Conservation (phyloP, 2,888 invertebrate species). For the Erebia epiphron region DNA sequence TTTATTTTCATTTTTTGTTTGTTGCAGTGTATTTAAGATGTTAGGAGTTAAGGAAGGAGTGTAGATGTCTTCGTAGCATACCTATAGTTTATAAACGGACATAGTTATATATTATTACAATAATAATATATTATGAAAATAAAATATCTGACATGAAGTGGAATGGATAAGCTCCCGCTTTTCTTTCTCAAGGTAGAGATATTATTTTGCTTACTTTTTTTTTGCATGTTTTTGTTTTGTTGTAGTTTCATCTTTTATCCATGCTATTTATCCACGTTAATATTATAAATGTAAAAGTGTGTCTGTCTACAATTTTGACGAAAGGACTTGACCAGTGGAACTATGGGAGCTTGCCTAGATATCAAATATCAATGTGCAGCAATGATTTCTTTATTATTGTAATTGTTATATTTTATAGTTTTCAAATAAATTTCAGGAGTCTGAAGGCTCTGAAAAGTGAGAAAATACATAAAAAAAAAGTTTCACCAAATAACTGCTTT, state of each 20-base stretch:
- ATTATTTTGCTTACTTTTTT: conserved; percentile 56
- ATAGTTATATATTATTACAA: conserved; percentile 82
- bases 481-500: no score
- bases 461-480: no score
- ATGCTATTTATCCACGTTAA: no score
- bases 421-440: no score
- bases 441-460: no score
- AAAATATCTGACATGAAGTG: conserved; percentile 65
- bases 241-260: neutral
- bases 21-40: conserved; percentile 82
- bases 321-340: no score
- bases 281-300: no score
- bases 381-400: no score
- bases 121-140: conserved; percentile 80
- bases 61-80: conserved; percentile 82
- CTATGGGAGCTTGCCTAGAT: no score
- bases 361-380: no score
- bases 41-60: conserved; percentile 77
- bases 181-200: conserved; percentile 70
- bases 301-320: no score
- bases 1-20: conserved; percentile 66
- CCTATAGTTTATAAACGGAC: conserved; percentile 80
- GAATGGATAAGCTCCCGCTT: conserved; percentile 73
- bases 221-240: conserved; percentile 48
- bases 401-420: no score